phyloP scores from a whole-genome alignment of 2,888 invertebrate species.

The Ypsolopha sequella region DNA sequence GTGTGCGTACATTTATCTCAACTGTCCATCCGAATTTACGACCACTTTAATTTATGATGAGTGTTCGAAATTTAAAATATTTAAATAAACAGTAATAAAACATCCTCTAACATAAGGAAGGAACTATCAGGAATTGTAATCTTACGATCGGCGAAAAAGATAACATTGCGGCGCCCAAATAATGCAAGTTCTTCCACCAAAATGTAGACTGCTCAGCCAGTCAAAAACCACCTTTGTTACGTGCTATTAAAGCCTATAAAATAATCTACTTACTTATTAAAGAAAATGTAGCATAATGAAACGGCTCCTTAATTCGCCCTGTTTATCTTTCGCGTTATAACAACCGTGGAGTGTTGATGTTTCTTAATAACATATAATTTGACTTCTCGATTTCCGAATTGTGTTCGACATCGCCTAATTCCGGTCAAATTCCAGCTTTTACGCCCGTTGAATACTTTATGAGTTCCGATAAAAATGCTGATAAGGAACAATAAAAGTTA shows the following conservation, averaged over 20 bases:
- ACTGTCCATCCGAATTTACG: background rate
- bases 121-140: slow-evolving; percentile 44
- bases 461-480: slow-evolving; percentile 10
- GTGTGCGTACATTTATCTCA: no score
- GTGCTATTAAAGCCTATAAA: no score
- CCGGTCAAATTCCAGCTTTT: slow-evolving; percentile 32
- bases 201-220: no score
- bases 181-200: slow-evolving; percentile 25
- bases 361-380: slow-evolving; percentile 65
- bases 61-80: background rate
- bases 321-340: slow-evolving; percentile 67
- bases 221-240: no score
- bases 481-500: background rate
- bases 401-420: slow-evolving; percentile 55
- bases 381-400: slow-evolving; percentile 57
- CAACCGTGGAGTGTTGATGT: slow-evolving; percentile 62
- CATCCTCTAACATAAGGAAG: slow-evolving; percentile 28
- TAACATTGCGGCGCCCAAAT: slow-evolving; percentile 48
- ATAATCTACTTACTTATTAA: slow-evolving; percentile 25
- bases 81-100: slow-evolving; percentile 7
- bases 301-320: slow-evolving; percentile 56
- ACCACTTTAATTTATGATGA: background rate
- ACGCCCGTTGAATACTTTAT: slow-evolving; percentile 48
- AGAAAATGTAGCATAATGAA: slow-evolving; percentile 60
- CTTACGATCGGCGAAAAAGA: slow-evolving; percentile 39